These are phyloP conservation scores for Atethmia centrago DNA, from an alignment of 2,888 invertebrate genomes.

Conservation along the genomic window DNA sequence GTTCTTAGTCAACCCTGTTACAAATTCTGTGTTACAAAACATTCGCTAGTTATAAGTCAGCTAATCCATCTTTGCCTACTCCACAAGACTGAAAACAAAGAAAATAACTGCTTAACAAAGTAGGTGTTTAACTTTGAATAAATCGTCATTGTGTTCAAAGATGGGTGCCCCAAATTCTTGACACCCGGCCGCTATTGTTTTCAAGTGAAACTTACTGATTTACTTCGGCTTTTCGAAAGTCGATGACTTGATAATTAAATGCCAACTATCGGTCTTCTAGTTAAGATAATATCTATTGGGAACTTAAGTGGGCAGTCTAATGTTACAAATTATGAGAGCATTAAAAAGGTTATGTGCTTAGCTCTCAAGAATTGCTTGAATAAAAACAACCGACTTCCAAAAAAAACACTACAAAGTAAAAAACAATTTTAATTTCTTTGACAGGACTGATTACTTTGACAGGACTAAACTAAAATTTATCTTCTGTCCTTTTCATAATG, in stretches of 20 bases:
- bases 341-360: slow-evolving; percentile 15
- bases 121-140: slow-evolving; percentile 25
- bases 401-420: too few species aligned
- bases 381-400: too few species aligned
- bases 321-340: slow-evolving; percentile 24
- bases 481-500: too few species aligned
- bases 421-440: too few species aligned
- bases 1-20: not conserved
- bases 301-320: slow-evolving; percentile 20
- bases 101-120: slow-evolving; percentile 33
- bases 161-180: slow-evolving; percentile 61
- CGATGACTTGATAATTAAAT: slow-evolving; percentile 53
- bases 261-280: slow-evolving; percentile 49
- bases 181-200: slow-evolving; percentile 56
- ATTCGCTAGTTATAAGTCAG: not conserved
- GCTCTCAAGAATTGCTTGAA: not conserved
- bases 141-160: slow-evolving; percentile 55
- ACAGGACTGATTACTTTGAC: too few species aligned
- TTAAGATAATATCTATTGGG: slow-evolving; percentile 33
- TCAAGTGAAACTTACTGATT: slow-evolving; percentile 62
- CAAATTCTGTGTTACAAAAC: slow-evolving; percentile 15
- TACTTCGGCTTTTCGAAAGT: slow-evolving; percentile 62
- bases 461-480: too few species aligned
- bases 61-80: slow-evolving; percentile 20
- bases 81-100: slow-evolving; percentile 20